These are phyloP conservation scores for Dallia pectoralis DNA, from an alignment of 2,797 vertebrate genomes.

Conservation along the genomic window DNA sequence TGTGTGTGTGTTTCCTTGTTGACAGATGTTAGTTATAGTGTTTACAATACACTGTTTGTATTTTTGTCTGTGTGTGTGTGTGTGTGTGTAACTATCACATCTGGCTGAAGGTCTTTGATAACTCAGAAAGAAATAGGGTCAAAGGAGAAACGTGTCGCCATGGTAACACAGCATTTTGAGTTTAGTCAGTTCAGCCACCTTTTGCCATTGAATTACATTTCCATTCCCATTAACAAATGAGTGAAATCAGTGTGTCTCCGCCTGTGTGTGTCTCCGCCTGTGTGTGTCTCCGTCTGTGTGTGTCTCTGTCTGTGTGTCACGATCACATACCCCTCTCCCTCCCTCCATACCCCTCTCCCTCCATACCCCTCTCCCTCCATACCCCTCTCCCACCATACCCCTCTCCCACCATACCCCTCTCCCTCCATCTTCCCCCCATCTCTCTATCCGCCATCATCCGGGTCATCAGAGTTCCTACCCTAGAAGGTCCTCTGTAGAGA, in stretches of 20 bases:
- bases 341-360: not conserved
- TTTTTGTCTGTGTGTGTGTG: not conserved
- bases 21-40: not conserved
- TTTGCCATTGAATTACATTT: not conserved
- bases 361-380: not conserved
- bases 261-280: not conserved
- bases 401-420: not conserved
- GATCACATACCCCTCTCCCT: too few relatives aligned
- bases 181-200: not conserved
- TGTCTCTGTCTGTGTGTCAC: too few relatives aligned
- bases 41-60: not conserved
- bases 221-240: not conserved
- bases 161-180: not conserved
- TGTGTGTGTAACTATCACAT: not conserved
- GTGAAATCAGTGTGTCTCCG: not conserved
- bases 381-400: too few relatives aligned
- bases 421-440: too few relatives aligned
- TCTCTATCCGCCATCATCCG: too few relatives aligned
- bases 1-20: not conserved
- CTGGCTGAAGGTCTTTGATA: not conserved
- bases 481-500: conserved; percentile 88
- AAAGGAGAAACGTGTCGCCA: not conserved
- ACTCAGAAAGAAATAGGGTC: not conserved
- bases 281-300: too few relatives aligned
- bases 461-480: conserved; percentile 72